Percentiles rank a stretch among this genome's conserved stretches.
These are phyloP conservation scores for Pelecanoides urinatrix DNA, from an alignment of 2,113 vertebrate genomes.

Conservation along the genomic window DNA sequence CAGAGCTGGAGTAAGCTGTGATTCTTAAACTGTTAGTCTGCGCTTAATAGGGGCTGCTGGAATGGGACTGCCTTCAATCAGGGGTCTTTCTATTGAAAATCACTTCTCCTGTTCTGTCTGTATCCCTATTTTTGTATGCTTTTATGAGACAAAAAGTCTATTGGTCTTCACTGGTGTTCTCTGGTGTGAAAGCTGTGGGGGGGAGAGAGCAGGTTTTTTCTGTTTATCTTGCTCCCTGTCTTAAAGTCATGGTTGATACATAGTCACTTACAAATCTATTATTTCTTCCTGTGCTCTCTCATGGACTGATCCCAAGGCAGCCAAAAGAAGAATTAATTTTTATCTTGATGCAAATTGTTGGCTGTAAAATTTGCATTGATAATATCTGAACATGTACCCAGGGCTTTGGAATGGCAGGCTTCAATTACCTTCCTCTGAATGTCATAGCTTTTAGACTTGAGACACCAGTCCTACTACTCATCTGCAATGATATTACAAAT, in stretches of 20 bases:
- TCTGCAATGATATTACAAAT: not conserved
- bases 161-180: not conserved
- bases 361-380: slow-evolving; percentile 42
- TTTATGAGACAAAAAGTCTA: not conserved
- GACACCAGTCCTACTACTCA: not conserved
- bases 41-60: not conserved
- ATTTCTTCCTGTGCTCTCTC: not conserved
- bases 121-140: not conserved
- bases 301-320: not conserved
- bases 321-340: not conserved
- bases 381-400: not conserved
- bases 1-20: not conserved
- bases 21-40: not conserved
- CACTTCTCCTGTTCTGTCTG: not conserved
- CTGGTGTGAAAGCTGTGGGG: not conserved
- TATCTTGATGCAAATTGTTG: not conserved
- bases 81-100: not conserved
- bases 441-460: not conserved
- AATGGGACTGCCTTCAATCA: not conserved
- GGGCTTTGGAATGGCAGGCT: not conserved
- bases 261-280: not conserved
- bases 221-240: not conserved
- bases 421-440: not conserved
- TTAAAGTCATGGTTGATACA: not conserved
- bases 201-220: not conserved